Percentiles rank a stretch among this genome's conserved stretches.
These are phyloP conservation scores for Lasaia peninsularis DNA, from an alignment of 1,140 invertebrate genomes.

Conservation along the genomic window DNA sequence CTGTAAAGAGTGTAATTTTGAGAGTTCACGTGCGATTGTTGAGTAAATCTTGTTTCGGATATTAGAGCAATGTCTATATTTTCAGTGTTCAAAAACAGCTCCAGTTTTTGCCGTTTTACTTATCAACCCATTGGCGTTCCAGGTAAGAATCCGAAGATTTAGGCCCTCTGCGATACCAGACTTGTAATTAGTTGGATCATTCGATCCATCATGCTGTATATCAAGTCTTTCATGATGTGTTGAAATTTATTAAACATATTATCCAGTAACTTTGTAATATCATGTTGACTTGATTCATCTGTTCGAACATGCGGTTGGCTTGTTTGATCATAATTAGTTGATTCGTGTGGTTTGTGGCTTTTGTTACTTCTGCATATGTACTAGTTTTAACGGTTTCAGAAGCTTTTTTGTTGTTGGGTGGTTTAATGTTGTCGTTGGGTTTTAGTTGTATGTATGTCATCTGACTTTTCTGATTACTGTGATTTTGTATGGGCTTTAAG, in stretches of 20 bases:
- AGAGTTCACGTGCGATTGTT: conserved; percentile 7
- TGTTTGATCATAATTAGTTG: no score
- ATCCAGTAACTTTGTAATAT: no score
- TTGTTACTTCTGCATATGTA: no score
- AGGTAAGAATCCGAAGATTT: conserved; percentile 18
- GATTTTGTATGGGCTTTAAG: no score
- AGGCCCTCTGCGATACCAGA: background rate
- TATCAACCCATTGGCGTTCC: conserved; percentile 35
- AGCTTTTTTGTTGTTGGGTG: no score
- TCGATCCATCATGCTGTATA: conserved; percentile 8
- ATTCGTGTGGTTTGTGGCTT: no score
- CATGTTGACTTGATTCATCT: no score
- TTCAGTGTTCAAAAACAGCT: conserved; percentile 14
- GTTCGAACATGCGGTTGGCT: no score
- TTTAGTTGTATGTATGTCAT: no score
- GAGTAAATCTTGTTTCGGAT: conserved; percentile 25
- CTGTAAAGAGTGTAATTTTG: conserved; percentile 15
- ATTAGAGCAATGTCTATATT: conserved; percentile 24
- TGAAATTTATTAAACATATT: background rate
- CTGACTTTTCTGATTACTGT: no score
- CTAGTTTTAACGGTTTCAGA: no score
- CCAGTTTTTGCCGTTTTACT: conserved; percentile 25
- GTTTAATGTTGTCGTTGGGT: no score
- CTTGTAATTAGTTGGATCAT: conserved; percentile 1
- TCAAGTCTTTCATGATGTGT: conserved; percentile 3